phyloP scores from a whole-genome alignment of 1,140 invertebrate species.

The Lycorma delicatula region DNA sequence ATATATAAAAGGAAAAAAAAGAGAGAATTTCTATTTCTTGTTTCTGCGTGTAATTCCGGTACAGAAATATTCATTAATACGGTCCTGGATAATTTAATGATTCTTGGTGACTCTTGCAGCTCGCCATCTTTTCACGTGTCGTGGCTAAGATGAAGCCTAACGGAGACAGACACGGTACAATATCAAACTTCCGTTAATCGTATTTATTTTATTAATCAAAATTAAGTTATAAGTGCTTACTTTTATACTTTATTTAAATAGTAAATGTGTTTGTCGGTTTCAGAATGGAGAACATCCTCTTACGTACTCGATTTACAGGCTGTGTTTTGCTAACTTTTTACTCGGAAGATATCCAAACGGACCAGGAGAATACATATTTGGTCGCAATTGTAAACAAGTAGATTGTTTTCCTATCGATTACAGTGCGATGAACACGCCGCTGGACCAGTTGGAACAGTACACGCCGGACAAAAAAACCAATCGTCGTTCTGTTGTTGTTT shows the following conservation, averaged over 20 bases:
- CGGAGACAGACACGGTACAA: too few relatives aligned
- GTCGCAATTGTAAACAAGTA: slow-evolving; percentile 44
- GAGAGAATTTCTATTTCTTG: too few relatives aligned
- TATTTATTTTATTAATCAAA: too few relatives aligned
- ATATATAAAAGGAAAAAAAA: too few relatives aligned
- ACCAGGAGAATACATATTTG: slow-evolving; percentile 60
- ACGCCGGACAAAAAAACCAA: slow-evolving; percentile 55
- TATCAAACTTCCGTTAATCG: too few relatives aligned
- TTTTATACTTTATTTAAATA: too few relatives aligned
- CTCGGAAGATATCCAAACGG: slow-evolving; percentile 61
- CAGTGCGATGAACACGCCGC: slow-evolving; percentile 57
- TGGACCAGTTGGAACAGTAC: slow-evolving; percentile 57
- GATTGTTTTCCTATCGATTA: slow-evolving; percentile 62
- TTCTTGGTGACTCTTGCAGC: neutral
- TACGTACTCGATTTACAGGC: slow-evolving; percentile 51
- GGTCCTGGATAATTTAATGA: neutral
- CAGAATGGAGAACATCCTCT: slow-evolving; percentile 57
- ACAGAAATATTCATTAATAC: too few relatives aligned
- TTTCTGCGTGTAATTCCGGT: too few relatives aligned
- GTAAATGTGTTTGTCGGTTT: too few relatives aligned
- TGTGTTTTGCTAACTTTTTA: slow-evolving; percentile 62
- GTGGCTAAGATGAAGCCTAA: too few relatives aligned
- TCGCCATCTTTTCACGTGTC: too few relatives aligned
- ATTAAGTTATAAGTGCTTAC: too few relatives aligned
- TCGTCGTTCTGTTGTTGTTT: slow-evolving; percentile 60